phyloP scores from a whole-genome alignment of 30 jellyfish, hydroid and myxozoan species.

The Aurelia aurita complex sp. Pacific region DNA sequence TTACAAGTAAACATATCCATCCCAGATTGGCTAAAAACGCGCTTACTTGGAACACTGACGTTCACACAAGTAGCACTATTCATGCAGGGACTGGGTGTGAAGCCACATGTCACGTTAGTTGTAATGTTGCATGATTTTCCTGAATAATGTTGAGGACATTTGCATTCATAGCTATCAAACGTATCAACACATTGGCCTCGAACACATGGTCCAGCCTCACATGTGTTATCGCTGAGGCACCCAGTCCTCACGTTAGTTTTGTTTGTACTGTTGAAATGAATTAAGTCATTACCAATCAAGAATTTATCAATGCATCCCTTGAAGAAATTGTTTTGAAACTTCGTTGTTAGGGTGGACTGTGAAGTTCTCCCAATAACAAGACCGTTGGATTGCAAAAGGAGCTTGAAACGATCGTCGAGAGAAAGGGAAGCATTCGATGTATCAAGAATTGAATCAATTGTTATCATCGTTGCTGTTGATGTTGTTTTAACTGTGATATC shows the following conservation, averaged over 20 bases:
- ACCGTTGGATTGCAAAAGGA: conserved; percentile 17
- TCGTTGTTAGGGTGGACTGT: not conserved
- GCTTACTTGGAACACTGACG: conserved; percentile 21
- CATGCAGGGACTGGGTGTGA: conserved; percentile 31
- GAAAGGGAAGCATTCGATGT: not conserved
- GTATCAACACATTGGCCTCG: conserved; percentile 62
- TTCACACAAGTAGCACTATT: conserved; percentile 43
- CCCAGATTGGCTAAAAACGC: conserved; percentile 60
- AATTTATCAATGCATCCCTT: conserved; percentile 65
- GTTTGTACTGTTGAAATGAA: conserved; percentile 9
- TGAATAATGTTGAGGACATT: conserved; percentile 61
- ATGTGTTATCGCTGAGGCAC: conserved; percentile 62
- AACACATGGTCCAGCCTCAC: conserved; percentile 46
- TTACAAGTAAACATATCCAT: conserved; percentile 61
- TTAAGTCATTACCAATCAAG: conserved; percentile 33
- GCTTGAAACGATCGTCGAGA: conserved; percentile 6
- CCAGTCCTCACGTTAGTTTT: conserved; percentile 22
- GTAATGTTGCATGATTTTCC: conserved; percentile 57
- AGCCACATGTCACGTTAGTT: conserved; percentile 60
- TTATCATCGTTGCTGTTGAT: not conserved
- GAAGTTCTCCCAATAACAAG: conserved; percentile 32
- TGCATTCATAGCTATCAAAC: conserved; percentile 59
- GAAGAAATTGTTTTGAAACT: conserved; percentile 12
- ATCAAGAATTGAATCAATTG: conserved; percentile 4
- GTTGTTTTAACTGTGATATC: not conserved